phyloP scores from a whole-genome alignment of 2,797 vertebrate genomes.

The Neomorphus geoffroyi region DNA sequence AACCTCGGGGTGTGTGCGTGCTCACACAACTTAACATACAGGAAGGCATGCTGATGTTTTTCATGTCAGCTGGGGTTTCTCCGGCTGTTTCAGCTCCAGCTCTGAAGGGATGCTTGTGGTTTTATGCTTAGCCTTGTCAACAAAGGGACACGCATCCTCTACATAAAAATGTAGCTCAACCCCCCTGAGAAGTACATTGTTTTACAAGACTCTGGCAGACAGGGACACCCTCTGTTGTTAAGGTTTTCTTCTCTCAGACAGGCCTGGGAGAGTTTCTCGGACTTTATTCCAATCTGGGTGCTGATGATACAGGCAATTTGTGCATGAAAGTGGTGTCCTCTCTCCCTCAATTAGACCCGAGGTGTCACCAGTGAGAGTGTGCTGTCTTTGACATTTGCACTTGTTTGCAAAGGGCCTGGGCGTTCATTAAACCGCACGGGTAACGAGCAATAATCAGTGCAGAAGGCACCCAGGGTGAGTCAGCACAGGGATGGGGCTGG shows the following conservation, averaged over 20 bases:
- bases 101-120: not conserved
- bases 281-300: not conserved
- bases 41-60: not conserved
- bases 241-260: not conserved
- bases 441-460: not conserved
- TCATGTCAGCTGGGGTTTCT: not conserved
- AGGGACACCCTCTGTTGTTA: not conserved
- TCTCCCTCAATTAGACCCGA: not conserved
- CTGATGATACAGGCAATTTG: constrained; percentile 11
- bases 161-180: not conserved
- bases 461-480: not conserved
- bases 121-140: not conserved
- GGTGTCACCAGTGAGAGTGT: not conserved
- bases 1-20: not conserved
- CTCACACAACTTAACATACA: not conserved
- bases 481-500: not conserved
- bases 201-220: constrained; percentile 8
- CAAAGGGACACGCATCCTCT: not conserved
- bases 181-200: not conserved
- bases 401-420: not conserved
- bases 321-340: constrained; percentile 3
- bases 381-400: not conserved
- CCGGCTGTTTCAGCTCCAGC: not conserved
- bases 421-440: not conserved
- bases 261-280: not conserved